A percentile compares a stretch with the other conserved stretches of the same genome.
These are phyloP conservation scores for Sceliomorpha sp. DNA, from an alignment of 2,888 invertebrate species.

Conservation along the genomic window DNA sequence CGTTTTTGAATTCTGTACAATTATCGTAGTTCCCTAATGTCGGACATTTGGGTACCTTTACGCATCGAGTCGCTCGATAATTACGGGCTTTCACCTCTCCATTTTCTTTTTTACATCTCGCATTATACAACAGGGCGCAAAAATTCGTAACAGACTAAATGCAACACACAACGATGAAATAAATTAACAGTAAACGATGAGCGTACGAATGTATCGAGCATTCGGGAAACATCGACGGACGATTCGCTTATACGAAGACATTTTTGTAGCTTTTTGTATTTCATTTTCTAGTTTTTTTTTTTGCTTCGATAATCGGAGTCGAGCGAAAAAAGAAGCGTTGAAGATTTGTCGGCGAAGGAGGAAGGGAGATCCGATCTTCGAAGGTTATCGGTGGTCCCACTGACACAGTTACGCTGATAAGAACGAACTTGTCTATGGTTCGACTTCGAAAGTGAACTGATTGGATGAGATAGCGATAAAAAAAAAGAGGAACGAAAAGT, in stretches of 20 bases:
- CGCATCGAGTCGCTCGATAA: conserved; percentile 50
- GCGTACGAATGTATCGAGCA: too few relatives aligned
- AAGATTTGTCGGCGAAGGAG: conserved; percentile 35
- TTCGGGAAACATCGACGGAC: conserved; percentile 17
- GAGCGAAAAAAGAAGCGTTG: conserved; percentile 42
- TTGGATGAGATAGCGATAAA: too few relatives aligned
- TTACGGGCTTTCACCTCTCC: conserved; percentile 49
- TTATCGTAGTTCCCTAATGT: too few relatives aligned
- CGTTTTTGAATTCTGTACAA: conserved; percentile 21
- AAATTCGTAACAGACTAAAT: conserved; percentile 39
- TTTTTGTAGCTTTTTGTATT: conserved; percentile 3
- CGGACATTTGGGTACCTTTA: too few relatives aligned
- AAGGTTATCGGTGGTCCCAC: conserved; percentile 44
- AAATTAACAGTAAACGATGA: conserved; percentile 33
- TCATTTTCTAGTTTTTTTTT: conserved; percentile 18
- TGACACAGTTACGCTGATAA: conserved; percentile 38
- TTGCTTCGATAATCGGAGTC: conserved; percentile 1
- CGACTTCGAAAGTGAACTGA: too few relatives aligned
- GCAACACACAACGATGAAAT: conserved; percentile 43
- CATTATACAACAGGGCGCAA: conserved; percentile 42
- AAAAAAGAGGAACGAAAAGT: too few relatives aligned
- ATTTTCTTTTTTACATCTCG: conserved; percentile 41
- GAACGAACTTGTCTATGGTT: too few relatives aligned
- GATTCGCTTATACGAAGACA: conserved; percentile 1
- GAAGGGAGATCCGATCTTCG: conserved; percentile 39